Base-by-base conservation (phyloP, 2,113 vertebrate species). In the Oreochromis niloticus region DNA sequence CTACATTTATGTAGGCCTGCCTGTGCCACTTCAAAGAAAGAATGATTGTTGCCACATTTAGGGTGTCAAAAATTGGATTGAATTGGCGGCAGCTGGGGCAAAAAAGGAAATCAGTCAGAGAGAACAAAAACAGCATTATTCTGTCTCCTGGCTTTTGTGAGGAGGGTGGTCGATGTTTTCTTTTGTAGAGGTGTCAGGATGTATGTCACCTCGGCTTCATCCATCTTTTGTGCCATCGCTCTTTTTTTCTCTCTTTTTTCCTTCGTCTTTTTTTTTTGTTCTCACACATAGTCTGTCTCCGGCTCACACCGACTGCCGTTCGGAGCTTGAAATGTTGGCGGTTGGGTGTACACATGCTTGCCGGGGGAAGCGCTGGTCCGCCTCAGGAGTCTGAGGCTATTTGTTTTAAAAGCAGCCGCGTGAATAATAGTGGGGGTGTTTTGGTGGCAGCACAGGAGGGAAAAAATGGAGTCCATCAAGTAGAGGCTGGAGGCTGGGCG, bases 361-460 rank as follows among this genome's bases (percentile, higher is more conserved):
- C 83, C 4, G 83, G 11, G 48, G 32, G 24, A 16, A 81, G 52
- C 8, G 9, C 43, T 8, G 54, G 71, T 87, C 75, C 39, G 89
- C 89, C 93, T 87, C 46, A 5, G 88, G 90, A 90, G 85, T 80
- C 81, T 79, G 85, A 43, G 68, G 87, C 89, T 87, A 88, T 93
- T 94, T 94, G 85, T 94, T 94, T 94, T 93, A 90, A 95, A 92
- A 95, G 89, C 89, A 84, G 88, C 85, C 34, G 82, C 7, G 75
- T 90, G 92, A 94, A 95, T 94, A 94, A 93, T 91, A 57, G 88
- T 22, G 39, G 41, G 48, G 19, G 66, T 48, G 80, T 68, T 59
- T 57, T 63, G 80, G 22, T 46, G 83, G 59, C 13, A 46, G 85
- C 79, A 5, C 80, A 34, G 75, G 90, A 92, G 82, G 92, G 84